A percentile compares a stretch with the other conserved stretches of the same genome.
Evolutionary conservation across 2,888 invertebrate species (phyloP).

Genomic region (Epinotia brunnichana): DNA sequence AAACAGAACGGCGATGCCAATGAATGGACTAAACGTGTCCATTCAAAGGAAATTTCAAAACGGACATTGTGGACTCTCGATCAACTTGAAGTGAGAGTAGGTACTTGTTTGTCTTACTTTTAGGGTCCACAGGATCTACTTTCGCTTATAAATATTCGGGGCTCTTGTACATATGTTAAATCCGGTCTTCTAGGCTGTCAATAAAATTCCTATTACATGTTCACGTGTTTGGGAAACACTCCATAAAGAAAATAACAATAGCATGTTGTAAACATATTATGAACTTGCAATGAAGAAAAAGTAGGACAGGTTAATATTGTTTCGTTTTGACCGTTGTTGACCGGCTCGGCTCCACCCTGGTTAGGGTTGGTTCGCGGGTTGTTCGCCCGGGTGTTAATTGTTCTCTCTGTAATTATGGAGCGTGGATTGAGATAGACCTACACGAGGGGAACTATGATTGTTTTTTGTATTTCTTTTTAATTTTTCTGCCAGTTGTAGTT

Average conservation of each 20-base stretch:
- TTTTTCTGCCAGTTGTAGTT: background rate
- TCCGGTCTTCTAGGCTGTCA: background rate
- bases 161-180: background rate
- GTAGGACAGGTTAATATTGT: conserved; percentile 31
- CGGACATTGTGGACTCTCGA: conserved; percentile 21
- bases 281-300: conserved; percentile 22
- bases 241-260: background rate
- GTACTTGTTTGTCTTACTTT: conserved; percentile 13
- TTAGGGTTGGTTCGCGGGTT: conserved; percentile 29
- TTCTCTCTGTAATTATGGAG: conserved; percentile 39
- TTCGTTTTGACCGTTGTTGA: conserved; percentile 39
- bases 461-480: background rate
- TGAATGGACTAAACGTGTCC: conserved; percentile 33
- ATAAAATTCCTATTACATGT: background rate
- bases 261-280: conserved; percentile 6
- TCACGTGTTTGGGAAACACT: background rate
- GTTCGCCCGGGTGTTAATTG: conserved; percentile 37
- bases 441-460: conserved; percentile 35
- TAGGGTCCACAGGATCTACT: conserved; percentile 17
- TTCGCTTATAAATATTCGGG: conserved; percentile 15
- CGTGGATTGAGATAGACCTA: conserved; percentile 34
- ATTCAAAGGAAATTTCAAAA: conserved; percentile 29
- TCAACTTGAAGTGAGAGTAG: conserved; percentile 18
- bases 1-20: conserved; percentile 28
- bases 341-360: conserved; percentile 32